Base-by-base conservation (phyloP, 2,797 vertebrate species). In the Sebastes baramenuke region DNA sequence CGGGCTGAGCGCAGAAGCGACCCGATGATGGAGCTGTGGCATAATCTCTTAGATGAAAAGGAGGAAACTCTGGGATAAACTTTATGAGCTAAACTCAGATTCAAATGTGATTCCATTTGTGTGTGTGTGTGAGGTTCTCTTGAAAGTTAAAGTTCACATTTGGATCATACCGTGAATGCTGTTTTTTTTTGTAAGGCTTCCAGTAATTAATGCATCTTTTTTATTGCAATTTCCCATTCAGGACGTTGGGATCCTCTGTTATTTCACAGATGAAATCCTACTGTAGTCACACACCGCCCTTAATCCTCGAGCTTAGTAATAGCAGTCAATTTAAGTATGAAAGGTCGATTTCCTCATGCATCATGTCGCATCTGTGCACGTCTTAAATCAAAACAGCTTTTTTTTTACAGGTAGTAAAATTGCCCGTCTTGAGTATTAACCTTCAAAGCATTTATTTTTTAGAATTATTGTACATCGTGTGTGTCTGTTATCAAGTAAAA, bases 11-110 rank as follows among this genome's bases (percentile, higher is more conserved):
- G 80, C 58, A 34, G 56, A 79, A 67, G 75, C 49, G 30, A 87
- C 88, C 89, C 86, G 87, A 87, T 85, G 87, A 91, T 91, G 89
- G 88, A 88, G 90, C 87, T 89, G 80, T 87, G 81, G 81, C 77
- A 77, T 92, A 89, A 92, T 88, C 71, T 89, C 81, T 75, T 46
- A 82, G 77, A 85, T 80, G 73, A 92, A 85, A 88, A 49, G 83
- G 67, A 81, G 67, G 46, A 80, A 85, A 83, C 77, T 78, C 67
- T 49, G 58, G 6, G 38, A 69, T 61, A 79, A 87, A 85, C 79
- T 76, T 87, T 78, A n/a, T 64, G 34, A 88, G 79, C 68, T 65
- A 24, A 81, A 85, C 29, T 87, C 60, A 2, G 38, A 83, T 84
- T 83, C 58, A 75, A 67, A 83, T 79, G n/a, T 55, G 62, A 71